phyloP scores from a whole-genome alignment of 2,888 invertebrate genomes.

The Ennomos fuscantarius region DNA sequence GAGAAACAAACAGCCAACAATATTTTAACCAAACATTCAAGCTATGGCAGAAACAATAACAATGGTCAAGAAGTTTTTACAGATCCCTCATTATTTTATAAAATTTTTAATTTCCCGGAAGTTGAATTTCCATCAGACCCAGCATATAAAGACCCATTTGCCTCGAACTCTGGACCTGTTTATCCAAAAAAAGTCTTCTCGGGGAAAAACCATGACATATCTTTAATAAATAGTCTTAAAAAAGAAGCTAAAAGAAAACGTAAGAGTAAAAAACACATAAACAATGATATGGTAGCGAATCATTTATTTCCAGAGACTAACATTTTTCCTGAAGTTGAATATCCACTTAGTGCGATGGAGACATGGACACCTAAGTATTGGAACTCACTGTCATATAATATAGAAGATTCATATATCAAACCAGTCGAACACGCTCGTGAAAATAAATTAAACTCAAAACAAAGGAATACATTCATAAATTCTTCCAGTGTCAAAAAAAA shows the following conservation, averaged over 20 bases:
- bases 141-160: constrained; percentile 26
- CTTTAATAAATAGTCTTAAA: constrained; percentile 40
- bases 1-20: neutral
- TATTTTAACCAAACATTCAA: neutral
- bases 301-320: constrained; percentile 4
- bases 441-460: constrained; percentile 16
- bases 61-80: constrained; percentile 28
- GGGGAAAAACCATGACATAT: constrained; percentile 18
- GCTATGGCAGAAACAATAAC: constrained; percentile 2
- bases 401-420: constrained; percentile 27
- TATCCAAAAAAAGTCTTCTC: constrained; percentile 14
- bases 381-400: constrained; percentile 44
- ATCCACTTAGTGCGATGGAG: constrained; percentile 62
- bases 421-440: constrained; percentile 16
- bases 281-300: constrained; percentile 21
- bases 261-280: constrained; percentile 33
- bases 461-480: constrained; percentile 18
- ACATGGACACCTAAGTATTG: constrained; percentile 64
- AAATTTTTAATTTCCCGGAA: constrained; percentile 58
- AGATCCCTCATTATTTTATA: constrained; percentile 34
- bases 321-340: constrained; percentile 65
- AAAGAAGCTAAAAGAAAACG: constrained; percentile 46
- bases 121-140: constrained; percentile 50
- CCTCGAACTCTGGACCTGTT: constrained; percentile 15
- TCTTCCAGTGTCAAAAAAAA: constrained; percentile 9